Evolutionary conservation across 2,888 invertebrate genomes (phyloP), one percentile per base, ranked within the genome.

Genomic region (Cheilosia soror): DNA sequence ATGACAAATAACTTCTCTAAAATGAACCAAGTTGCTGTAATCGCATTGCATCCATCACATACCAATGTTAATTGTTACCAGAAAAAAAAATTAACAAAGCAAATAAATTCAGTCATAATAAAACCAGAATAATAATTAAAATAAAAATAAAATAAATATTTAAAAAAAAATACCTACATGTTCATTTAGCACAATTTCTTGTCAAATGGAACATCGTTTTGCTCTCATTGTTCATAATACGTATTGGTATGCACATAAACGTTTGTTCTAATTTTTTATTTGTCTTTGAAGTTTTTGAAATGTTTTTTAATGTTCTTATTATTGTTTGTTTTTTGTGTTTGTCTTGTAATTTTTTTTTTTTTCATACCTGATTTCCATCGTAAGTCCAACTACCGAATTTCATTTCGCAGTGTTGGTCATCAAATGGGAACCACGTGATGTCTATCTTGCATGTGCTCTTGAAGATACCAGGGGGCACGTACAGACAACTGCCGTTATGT

Each of bases 351-450:
- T 71, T 58, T 65, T 44, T 85, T 40, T 53, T 58, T 89, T 89
- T 69, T 84, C 88, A 87, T 96, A 97, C 97, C 96, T 97, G 97
- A 94, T 96, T 96, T 94, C 98, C 98, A 93, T 98, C 97, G 95
- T 99, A 98, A 92, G 99, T 99, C 99, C 99, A 99, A 94, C 99
- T 98, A 94, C 99, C 99, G 94, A 99, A 99, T 96, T 99, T 98
- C 97, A 99, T 98, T 94, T 97, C 96, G 95, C 99, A 99, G 94
- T 97, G 96, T 95, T 99, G 99, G 94, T 99, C 99, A 95, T 99
- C 99, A 95, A 99, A 99, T 93, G 99, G 99, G 95, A 99, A 99
- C 99, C 99, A 99, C 93, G 98, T 98, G 96, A 99, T 99, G 96
- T 99, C 98, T 94, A 99, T 99, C 95, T 98, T 98, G 96, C 99